Conservation (phyloP, 2,888 invertebrate genomes). For the Spicauda simplicius region DNA sequence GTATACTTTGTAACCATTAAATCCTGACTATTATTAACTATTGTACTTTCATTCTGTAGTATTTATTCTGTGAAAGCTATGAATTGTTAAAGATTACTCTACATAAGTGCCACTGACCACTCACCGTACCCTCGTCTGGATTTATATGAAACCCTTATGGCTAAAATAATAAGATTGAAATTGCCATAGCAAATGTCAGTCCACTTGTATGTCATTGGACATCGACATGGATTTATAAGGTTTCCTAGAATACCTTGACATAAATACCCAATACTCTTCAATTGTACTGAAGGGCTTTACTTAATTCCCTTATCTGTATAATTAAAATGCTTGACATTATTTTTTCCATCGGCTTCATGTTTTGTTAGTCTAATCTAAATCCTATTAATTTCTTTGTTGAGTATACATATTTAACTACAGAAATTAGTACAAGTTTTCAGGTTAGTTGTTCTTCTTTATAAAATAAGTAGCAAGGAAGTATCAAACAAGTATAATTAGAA, state of each 20-base stretch:
- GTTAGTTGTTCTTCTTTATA: too few relatives aligned
- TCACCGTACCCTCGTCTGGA: neutral
- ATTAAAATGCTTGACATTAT: conserved; percentile 13
- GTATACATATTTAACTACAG: too few relatives aligned
- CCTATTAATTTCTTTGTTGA: too few relatives aligned
- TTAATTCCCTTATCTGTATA: conserved; percentile 14
- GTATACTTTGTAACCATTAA: too few relatives aligned
- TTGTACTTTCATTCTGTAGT: too few relatives aligned
- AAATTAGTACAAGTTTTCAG: too few relatives aligned
- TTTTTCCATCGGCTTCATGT: neutral
- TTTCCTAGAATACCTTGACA: conserved; percentile 34
- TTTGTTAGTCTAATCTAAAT: neutral
- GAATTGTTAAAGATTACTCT: too few relatives aligned
- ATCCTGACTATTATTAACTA: too few relatives aligned
- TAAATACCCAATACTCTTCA: conserved; percentile 26
- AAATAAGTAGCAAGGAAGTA: too few relatives aligned
- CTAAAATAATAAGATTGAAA: conserved; percentile 7
- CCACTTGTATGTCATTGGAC: conserved; percentile 5
- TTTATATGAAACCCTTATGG: neutral
- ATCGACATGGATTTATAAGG: conserved; percentile 33
- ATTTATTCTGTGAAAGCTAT: too few relatives aligned
- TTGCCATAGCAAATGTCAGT: conserved; percentile 10
- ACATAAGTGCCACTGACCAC: too few relatives aligned
- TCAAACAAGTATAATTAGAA: too few relatives aligned
- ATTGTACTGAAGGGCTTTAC: conserved; percentile 12